Evolutionary conservation across 2,888 invertebrate species (phyloP).

Genomic region (Eupithecia subfuscata): DNA sequence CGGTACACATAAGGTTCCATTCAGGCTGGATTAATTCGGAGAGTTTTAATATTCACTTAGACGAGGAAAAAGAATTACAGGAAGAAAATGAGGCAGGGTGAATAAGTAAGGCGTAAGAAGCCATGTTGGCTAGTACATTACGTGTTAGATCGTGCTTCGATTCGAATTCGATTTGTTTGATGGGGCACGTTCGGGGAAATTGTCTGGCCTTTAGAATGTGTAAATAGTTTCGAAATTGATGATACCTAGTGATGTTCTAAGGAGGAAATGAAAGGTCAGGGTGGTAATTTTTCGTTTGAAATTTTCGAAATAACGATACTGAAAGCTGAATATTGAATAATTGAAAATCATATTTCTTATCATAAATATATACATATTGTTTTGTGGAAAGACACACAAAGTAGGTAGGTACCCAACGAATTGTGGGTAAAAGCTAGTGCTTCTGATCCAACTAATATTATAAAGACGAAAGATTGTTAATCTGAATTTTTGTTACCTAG

Average conservation of each 20-base stretch:
- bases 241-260: slow-evolving; percentile 26
- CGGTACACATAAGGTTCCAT: slow-evolving; percentile 47
- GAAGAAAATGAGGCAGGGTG: slow-evolving; percentile 79
- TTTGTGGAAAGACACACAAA: background rate
- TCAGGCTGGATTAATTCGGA: slow-evolving; percentile 56
- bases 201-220: slow-evolving; percentile 74
- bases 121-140: slow-evolving; percentile 68
- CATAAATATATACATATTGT: background rate
- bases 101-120: slow-evolving; percentile 72
- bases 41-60: slow-evolving; percentile 80
- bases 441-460: too few relatives aligned
- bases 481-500: too few relatives aligned
- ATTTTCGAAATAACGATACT: background rate
- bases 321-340: background rate
- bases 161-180: slow-evolving; percentile 76
- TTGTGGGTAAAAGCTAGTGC: too few relatives aligned
- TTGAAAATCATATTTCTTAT: too few relatives aligned
- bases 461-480: too few relatives aligned
- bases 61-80: slow-evolving; percentile 81
- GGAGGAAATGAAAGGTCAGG: slow-evolving; percentile 7
- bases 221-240: slow-evolving; percentile 59
- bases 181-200: slow-evolving; percentile 62
- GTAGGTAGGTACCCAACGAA: background rate
- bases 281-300: background rate
- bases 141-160: slow-evolving; percentile 72